Percentiles rank a stretch among this genome's conserved stretches.
Evolutionary conservation across 2,888 invertebrate species (phyloP).

Genomic region (Schizotus pectinicornis): DNA sequence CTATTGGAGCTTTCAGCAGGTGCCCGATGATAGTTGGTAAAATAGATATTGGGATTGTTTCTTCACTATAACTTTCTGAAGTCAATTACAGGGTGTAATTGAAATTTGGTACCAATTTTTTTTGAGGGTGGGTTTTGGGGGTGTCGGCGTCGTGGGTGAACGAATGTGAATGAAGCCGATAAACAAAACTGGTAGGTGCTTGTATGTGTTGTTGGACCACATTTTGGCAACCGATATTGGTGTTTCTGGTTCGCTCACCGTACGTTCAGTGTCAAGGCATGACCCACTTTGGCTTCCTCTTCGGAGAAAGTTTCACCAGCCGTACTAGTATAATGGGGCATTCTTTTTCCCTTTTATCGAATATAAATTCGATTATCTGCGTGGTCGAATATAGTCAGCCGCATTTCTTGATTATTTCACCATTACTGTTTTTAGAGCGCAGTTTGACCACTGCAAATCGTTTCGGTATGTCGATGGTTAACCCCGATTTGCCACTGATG

Average conservation of each 20-base stretch:
- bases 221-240: slow-evolving; percentile 29
- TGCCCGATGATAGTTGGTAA: no score
- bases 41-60: no score
- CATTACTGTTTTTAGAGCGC: no score
- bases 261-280: slow-evolving; percentile 30
- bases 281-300: slow-evolving; percentile 28
- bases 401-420: background rate
- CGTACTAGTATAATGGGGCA: slow-evolving; percentile 30
- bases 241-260: slow-evolving; percentile 29
- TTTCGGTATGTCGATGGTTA: no score
- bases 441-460: no score
- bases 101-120: no score
- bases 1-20: no score
- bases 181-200: slow-evolving; percentile 12
- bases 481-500: no score
- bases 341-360: slow-evolving; percentile 35
- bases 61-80: no score
- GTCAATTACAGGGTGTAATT: no score
- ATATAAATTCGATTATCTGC: slow-evolving; percentile 27
- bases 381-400: background rate
- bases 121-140: background rate
- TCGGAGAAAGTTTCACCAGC: slow-evolving; percentile 33
- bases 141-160: background rate
- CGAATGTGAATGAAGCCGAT: background rate
- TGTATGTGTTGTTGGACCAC: slow-evolving; percentile 26